Conservation (phyloP, 2,888 invertebrate species). For the Bedellia somnulentella region DNA sequence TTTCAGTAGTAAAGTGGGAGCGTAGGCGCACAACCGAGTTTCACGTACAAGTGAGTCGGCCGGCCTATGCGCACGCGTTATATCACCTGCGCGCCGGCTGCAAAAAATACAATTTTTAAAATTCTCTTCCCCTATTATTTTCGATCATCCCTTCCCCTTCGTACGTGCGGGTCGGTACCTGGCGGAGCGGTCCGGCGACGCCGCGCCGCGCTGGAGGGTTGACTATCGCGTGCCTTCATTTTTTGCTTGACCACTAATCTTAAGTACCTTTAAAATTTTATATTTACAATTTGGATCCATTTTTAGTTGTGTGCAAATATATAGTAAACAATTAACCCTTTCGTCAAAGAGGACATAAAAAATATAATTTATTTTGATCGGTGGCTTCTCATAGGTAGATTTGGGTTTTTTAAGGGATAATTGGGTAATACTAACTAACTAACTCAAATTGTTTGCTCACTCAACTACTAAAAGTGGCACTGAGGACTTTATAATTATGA, state of each 20-base stretch:
- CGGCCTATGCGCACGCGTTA: constrained; percentile 55
- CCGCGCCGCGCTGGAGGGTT: constrained; percentile 19
- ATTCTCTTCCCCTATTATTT: constrained; percentile 62
- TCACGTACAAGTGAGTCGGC: constrained; percentile 53
- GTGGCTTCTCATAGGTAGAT: too few species aligned
- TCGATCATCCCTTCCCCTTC: constrained; percentile 59
- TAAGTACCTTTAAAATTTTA: too few species aligned
- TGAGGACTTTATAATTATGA: too few species aligned
- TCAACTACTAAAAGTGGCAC: too few species aligned
- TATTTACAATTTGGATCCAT: too few species aligned
- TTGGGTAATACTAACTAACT: too few species aligned
- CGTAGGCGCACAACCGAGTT: constrained; percentile 37
- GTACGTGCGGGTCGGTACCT: constrained; percentile 56
- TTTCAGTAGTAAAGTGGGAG: constrained; percentile 21
- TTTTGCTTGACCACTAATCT: constrained; percentile 41
- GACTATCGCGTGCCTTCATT: constrained; percentile 49
- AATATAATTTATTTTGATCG: too few species aligned
- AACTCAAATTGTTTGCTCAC: too few species aligned
- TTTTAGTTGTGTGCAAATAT: too few species aligned
- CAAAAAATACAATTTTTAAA: constrained; percentile 60
- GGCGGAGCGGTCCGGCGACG: constrained; percentile 22
- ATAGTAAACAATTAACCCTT: constrained; percentile 2
- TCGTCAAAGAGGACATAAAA: too few species aligned
- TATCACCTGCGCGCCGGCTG: constrained; percentile 63
- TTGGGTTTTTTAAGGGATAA: too few species aligned